Percentiles rank a stretch among this genome's conserved stretches.
phyloP scores from a whole-genome alignment of 2,797 vertebrate species.

The Cichlasoma orientale region DNA sequence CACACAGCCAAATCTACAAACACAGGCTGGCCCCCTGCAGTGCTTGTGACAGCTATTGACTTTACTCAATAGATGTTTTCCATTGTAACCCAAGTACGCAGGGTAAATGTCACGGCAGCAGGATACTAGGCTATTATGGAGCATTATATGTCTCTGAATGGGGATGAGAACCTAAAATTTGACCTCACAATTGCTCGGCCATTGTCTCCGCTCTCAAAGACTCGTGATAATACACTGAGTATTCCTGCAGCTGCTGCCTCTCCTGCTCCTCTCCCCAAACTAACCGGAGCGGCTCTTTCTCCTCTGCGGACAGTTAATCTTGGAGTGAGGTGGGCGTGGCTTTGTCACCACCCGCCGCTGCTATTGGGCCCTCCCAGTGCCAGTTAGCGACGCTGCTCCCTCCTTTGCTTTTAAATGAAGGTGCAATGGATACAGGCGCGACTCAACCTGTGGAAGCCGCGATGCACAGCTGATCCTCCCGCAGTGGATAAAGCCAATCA shows the following conservation, averaged over 20 bases:
- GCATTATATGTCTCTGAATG: constrained; percentile 54
- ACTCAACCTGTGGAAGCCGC: constrained; percentile 73
- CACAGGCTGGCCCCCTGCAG: constrained; percentile 49
- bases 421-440: constrained; percentile 59
- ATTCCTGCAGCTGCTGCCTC: constrained; percentile 49
- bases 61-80: constrained; percentile 66
- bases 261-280: constrained; percentile 13
- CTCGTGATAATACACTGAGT: constrained; percentile 31
- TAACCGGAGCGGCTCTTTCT: constrained; percentile 11
- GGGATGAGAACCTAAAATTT: constrained; percentile 45
- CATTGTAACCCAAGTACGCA: constrained; percentile 60
- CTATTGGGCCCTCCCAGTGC: constrained; percentile 67
- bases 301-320: not conserved
- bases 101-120: constrained; percentile 68
- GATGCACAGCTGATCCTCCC: constrained; percentile 65
- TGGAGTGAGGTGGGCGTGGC: constrained; percentile 52
- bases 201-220: constrained; percentile 54
- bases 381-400: constrained; percentile 57
- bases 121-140: constrained; percentile 44
- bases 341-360: not conserved
- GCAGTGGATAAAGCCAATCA: constrained; percentile 65
- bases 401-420: constrained; percentile 75
- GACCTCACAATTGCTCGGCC: constrained; percentile 50
- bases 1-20: constrained; percentile 24
- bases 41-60: constrained; percentile 72